Percentiles rank a stretch among this genome's conserved stretches.
Evolutionary conservation across 2,797 vertebrate species (phyloP).

Genomic region (Diceros bicornis): DNA sequence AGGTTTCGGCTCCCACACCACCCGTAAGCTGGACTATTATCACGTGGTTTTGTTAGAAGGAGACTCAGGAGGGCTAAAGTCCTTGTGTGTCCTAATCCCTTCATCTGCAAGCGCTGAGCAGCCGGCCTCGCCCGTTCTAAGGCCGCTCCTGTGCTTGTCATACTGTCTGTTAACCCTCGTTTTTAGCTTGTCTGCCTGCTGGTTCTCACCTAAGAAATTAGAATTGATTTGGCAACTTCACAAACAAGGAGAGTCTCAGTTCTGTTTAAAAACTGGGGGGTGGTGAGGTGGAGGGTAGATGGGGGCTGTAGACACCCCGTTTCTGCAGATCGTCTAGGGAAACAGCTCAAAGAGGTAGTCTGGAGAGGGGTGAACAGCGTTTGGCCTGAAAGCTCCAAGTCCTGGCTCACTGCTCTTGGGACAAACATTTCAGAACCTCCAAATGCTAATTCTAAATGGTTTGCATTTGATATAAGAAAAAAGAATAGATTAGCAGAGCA

Average conservation of each 20-base stretch:
- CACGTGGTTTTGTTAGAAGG: not conserved
- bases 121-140: not conserved
- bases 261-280: not conserved
- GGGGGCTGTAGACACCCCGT: accelerated
- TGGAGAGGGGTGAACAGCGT: not conserved
- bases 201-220: not conserved
- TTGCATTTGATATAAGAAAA: not conserved
- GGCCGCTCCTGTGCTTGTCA: not conserved
- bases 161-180: not conserved
- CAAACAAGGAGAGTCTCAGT: not conserved
- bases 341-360: not conserved
- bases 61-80: not conserved
- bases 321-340: not conserved
- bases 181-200: not conserved
- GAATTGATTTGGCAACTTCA: not conserved
- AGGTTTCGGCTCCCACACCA: too few species aligned
- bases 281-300: not conserved
- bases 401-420: not conserved
- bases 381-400: not conserved
- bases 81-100: not conserved
- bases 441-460: not conserved
- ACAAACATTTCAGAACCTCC: not conserved
- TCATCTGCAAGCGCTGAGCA: accelerated
- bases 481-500: not conserved
- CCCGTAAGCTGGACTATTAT: not conserved